These are phyloP conservation scores for Pseudonaja textilis DNA, from an alignment of 2,113 vertebrate genomes.

Conservation along the genomic window DNA sequence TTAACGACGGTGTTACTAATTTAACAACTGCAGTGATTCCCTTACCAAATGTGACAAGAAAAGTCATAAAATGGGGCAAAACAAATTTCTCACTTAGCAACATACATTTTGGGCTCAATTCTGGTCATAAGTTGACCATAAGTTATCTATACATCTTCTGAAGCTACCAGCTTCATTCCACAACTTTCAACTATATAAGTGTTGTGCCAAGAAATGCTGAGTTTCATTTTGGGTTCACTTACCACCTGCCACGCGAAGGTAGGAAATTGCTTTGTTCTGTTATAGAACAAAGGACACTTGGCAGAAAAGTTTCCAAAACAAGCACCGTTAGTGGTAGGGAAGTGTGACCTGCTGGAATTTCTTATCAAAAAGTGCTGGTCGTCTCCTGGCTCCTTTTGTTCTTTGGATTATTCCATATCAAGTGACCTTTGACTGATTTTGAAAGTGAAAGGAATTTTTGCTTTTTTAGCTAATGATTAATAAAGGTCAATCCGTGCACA, in stretches of 20 bases:
- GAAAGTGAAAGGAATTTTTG: background rate
- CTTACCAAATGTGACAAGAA: too few relatives aligned
- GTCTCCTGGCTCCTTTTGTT: background rate
- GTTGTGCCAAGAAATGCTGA: background rate
- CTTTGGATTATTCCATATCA: background rate
- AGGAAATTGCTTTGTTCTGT: background rate
- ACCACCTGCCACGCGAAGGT: background rate
- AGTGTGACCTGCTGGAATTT: background rate
- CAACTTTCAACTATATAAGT: background rate
- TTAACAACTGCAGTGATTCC: too few relatives aligned
- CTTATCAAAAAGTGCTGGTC: background rate
- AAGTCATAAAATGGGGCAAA: too few relatives aligned
- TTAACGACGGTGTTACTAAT: too few relatives aligned
- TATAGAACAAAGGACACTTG: background rate
- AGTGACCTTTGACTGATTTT: background rate
- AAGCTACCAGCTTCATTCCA: background rate
- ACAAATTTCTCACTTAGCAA: too few relatives aligned
- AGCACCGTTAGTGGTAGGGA: background rate
- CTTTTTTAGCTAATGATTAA: background rate
- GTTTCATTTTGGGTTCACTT: background rate
- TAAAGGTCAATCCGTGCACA: background rate
- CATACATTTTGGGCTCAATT: too few relatives aligned
- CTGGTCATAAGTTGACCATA: too few relatives aligned
- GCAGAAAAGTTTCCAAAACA: background rate
- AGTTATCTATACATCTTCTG: background rate